Evolutionary conservation across 2,888 invertebrate species (phyloP).

Genomic region (Noctua fimbriata): DNA sequence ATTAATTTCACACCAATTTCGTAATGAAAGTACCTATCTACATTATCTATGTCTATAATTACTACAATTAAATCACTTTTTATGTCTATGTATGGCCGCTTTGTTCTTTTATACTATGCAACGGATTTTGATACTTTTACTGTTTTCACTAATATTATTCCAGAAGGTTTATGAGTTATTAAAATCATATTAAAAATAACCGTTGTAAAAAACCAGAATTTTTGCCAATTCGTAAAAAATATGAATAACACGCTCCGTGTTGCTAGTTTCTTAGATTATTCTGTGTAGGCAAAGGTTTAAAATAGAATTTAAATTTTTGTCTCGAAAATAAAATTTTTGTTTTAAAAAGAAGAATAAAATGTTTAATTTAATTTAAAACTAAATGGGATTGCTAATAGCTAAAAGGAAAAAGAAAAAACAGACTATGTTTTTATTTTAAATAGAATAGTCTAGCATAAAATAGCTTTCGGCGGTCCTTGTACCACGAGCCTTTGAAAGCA

Average conservation of each 20-base stretch:
- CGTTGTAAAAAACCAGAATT: neutral
- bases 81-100: neutral
- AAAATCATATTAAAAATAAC: neutral
- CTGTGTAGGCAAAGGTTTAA: neutral
- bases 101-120: neutral
- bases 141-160: neutral
- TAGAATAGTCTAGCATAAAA: neutral
- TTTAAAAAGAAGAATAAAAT: neutral
- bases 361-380: neutral
- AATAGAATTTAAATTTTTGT: neutral
- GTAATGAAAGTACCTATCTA: constrained; percentile 13
- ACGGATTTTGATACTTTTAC: neutral
- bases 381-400: constrained; percentile 17
- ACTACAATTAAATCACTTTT: neutral
- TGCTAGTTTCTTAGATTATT: neutral
- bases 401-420: constrained; percentile 7
- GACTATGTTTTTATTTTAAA: constrained; percentile 7
- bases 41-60: neutral
- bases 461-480: neutral
- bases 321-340: neutral
- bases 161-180: neutral
- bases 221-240: neutral
- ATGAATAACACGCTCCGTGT: neutral
- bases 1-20: constrained; percentile 58
- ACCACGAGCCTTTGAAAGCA: constrained; percentile 11